Conservation (phyloP, 2,113 vertebrate genomes). For the Cyprinus carpio region DNA sequence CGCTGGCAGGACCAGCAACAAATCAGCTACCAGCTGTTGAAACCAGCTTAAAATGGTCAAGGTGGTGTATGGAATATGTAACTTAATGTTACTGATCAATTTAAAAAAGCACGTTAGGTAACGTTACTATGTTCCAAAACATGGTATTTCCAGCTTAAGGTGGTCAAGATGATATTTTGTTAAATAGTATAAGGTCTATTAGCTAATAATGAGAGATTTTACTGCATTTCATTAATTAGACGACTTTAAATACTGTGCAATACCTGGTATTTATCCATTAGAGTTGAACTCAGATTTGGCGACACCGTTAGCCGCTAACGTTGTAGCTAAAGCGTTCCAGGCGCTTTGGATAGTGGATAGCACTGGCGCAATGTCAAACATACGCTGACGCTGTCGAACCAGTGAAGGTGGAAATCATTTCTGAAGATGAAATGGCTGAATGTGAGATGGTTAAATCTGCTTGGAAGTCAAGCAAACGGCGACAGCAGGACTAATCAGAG, state of each 20-base stretch:
- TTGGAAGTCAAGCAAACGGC: slow-evolving; percentile 11
- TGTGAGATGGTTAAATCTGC: neutral
- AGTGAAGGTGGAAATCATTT: neutral
- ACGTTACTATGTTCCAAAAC: neutral
- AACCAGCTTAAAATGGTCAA: neutral
- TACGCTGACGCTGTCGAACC: neutral
- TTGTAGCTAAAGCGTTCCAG: neutral
- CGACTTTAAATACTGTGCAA: neutral
- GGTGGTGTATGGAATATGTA: neutral
- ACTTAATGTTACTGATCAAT: neutral
- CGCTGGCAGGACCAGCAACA: neutral
- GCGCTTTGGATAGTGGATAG: neutral
- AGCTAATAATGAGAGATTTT: neutral
- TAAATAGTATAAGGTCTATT: too few relatives aligned
- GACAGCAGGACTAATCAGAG: slow-evolving; percentile 31
- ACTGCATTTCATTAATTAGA: neutral
- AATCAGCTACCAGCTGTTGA: neutral
- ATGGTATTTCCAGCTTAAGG: neutral
- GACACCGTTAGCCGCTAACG: slow-evolving; percentile 5
- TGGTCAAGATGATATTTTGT: neutral
- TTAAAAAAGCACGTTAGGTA: neutral
- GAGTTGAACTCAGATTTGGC: neutral
- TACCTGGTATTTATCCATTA: neutral
- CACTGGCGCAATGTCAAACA: slow-evolving; percentile 28
- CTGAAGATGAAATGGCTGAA: neutral